Evolutionary conservation across 2,113 vertebrate genomes (phyloP).

Genomic region (Athene cunicularia): DNA sequence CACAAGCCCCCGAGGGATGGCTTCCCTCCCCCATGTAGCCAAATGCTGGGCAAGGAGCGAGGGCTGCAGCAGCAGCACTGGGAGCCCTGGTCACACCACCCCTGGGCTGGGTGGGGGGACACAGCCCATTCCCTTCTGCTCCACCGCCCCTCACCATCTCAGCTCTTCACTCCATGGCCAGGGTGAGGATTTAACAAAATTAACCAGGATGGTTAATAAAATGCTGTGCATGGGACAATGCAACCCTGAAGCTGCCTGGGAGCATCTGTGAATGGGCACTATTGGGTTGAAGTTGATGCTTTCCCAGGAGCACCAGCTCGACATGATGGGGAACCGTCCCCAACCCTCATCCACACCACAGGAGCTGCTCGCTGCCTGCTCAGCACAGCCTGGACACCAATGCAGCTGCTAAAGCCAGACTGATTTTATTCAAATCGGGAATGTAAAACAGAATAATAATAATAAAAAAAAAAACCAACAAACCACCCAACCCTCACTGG

Average conservation of each 20-base stretch:
- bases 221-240: accelerated
- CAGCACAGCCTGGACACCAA: background rate
- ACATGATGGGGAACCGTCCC: accelerated
- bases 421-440: slow-evolving; percentile 54
- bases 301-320: accelerated
- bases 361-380: background rate
- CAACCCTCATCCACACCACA: background rate
- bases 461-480: background rate
- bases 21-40: accelerated
- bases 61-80: background rate
- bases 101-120: slow-evolving; percentile 23
- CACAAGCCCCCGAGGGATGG: background rate
- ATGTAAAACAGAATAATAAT: slow-evolving; percentile 45
- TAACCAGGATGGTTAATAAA: background rate
- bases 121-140: slow-evolving; percentile 40
- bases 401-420: background rate
- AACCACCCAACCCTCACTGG: background rate
- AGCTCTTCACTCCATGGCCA: accelerated
- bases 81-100: background rate
- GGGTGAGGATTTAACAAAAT: background rate
- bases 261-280: background rate
- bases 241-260: background rate
- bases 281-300: background rate
- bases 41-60: accelerated
- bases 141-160: background rate